phyloP scores from a whole-genome alignment of 1,140 invertebrate genomes.

The Eufriesea mexicana region DNA sequence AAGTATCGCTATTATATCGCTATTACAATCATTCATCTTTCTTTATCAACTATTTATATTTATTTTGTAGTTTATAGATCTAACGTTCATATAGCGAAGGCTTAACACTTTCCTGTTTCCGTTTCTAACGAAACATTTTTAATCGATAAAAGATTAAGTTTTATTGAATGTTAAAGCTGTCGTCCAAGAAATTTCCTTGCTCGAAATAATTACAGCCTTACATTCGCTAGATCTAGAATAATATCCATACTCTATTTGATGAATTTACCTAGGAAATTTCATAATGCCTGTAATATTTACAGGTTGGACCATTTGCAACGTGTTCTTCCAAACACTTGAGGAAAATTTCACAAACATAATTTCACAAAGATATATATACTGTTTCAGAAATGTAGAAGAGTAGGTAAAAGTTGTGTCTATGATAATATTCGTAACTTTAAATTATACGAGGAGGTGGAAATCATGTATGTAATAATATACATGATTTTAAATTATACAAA shows the following conservation, averaged over 20 bases:
- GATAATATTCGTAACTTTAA: not conserved
- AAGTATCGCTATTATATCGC: not conserved
- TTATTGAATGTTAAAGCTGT: conserved; percentile 22
- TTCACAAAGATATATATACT: not conserved
- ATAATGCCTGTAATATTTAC: conserved; percentile 16
- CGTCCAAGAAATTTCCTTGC: not conserved
- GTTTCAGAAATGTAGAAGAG: not conserved
- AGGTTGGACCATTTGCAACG: not conserved
- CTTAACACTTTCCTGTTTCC: not conserved
- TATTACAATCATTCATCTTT: not conserved
- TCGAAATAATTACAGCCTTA: conserved; percentile 1
- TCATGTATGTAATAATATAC: no score
- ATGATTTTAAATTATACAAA: no score
- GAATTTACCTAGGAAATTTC: conserved; percentile 16
- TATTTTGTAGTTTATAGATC: conserved; percentile 8
- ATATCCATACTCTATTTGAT: not conserved
- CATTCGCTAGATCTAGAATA: not conserved
- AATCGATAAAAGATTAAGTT: conserved; percentile 8
- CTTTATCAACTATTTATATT: not conserved
- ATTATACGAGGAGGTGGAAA: no score
- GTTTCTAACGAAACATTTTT: not conserved
- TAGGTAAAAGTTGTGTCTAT: not conserved
- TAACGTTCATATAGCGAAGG: not conserved
- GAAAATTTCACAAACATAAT: not conserved
- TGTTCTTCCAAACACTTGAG: not conserved